Percentiles rank a stretch among this genome's conserved stretches.
Conservation (phyloP, 2,797 vertebrate genomes). For the Enteromius unitaeniatus region DNA sequence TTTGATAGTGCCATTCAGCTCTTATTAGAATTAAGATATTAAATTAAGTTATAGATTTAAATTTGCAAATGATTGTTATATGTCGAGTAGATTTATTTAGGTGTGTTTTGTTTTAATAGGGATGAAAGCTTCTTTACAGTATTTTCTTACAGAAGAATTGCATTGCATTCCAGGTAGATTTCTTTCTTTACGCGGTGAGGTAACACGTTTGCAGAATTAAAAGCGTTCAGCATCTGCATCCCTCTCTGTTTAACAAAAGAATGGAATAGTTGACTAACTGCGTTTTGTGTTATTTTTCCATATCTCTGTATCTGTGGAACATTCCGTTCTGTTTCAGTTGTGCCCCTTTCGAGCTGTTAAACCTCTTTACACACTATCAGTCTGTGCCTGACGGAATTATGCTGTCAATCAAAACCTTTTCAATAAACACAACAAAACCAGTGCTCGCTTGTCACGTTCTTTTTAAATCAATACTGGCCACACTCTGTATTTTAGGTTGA, state of each 20-base stretch:
- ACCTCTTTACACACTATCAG: conserved; percentile 53
- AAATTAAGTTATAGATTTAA: conserved; percentile 77
- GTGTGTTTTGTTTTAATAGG: conserved; percentile 69
- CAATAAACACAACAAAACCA: conserved; percentile 83
- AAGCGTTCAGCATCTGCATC: conserved; percentile 74
- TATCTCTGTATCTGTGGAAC: conserved; percentile 70
- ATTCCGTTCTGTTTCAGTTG: conserved; percentile 75
- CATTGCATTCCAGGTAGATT: conserved; percentile 79
- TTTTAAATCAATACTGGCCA: background rate
- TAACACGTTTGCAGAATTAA: conserved; percentile 71
- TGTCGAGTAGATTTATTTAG: conserved; percentile 78
- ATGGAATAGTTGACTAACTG: conserved; percentile 79
- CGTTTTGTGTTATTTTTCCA: conserved; percentile 77
- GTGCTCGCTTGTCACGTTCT: conserved; percentile 5
- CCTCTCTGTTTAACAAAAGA: conserved; percentile 79
- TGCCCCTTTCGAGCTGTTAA: conserved; percentile 43
- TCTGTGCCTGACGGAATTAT: conserved; percentile 79
- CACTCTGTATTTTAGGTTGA: background rate
- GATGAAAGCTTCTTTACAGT: conserved; percentile 67
- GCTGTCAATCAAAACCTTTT: conserved; percentile 77
- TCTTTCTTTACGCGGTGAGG: conserved; percentile 68
- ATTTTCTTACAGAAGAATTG: conserved; percentile 73
- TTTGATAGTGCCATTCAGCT: conserved; percentile 71
- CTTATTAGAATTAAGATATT: conserved; percentile 70
- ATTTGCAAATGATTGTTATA: conserved; percentile 69